Percentiles rank a stretch among this genome's conserved stretches.
Conservation (phyloP, 2,113 vertebrate genomes). For the Phoxinus phoxinus region DNA sequence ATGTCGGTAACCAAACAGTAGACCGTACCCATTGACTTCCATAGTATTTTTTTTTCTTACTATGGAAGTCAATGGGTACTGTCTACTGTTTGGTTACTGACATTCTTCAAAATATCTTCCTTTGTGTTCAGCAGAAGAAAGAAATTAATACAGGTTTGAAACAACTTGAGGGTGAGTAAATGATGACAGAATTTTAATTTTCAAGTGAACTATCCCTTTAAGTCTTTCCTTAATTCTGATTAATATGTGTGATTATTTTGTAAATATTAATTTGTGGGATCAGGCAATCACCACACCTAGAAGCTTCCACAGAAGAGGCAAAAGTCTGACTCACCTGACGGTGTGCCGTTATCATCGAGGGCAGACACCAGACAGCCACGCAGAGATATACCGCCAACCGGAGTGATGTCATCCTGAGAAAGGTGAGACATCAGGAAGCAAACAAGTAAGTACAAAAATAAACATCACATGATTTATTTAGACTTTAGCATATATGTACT, state of each 20-base stretch:
- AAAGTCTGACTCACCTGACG: slow-evolving; percentile 80
- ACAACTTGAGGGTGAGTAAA: too few relatives aligned
- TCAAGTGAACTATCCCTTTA: too few relatives aligned
- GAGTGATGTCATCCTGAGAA: slow-evolving; percentile 86
- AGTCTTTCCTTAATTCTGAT: neutral
- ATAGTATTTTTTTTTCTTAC: too few relatives aligned
- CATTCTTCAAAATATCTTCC: too few relatives aligned
- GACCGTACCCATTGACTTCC: too few relatives aligned
- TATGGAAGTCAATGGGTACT: too few relatives aligned
- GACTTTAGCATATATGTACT: neutral
- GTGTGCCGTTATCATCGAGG: slow-evolving; percentile 90
- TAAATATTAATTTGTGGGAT: neutral
- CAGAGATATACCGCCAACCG: slow-evolving; percentile 88
- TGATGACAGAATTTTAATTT: too few relatives aligned
- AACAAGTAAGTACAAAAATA: slow-evolving; percentile 39
- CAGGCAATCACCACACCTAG: neutral
- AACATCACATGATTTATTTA: neutral
- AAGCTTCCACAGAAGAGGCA: neutral
- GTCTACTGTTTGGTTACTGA: too few relatives aligned
- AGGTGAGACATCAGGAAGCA: slow-evolving; percentile 60
- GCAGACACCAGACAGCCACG: slow-evolving; percentile 91
- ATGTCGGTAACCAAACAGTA: too few relatives aligned
- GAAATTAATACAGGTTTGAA: too few relatives aligned
- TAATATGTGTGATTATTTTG: neutral
- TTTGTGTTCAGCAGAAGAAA: too few relatives aligned